Conservation (phyloP, 2,113 vertebrate species). For the Seriola dumerili region DNA sequence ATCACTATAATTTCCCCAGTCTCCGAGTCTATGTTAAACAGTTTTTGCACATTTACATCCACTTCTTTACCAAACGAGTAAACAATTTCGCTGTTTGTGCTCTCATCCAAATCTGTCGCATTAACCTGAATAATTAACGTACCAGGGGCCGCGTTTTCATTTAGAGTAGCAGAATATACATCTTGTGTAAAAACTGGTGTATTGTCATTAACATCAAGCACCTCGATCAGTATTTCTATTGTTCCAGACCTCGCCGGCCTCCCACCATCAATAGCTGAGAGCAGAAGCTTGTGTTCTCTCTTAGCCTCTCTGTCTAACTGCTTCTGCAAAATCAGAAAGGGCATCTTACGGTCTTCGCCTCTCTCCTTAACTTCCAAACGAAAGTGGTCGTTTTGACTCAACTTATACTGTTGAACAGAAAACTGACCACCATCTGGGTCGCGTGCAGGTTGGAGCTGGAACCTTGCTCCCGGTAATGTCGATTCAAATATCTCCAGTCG, state of each 20-base stretch:
- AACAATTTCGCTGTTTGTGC: constrained; percentile 74
- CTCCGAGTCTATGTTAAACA: constrained; percentile 66
- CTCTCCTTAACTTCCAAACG: constrained; percentile 76
- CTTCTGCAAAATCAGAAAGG: constrained; percentile 68
- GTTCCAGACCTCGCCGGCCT: constrained; percentile 66
- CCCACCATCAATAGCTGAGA: constrained; percentile 78
- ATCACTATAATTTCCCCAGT: constrained; percentile 78
- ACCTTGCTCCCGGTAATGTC: constrained; percentile 1
- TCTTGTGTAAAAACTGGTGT: constrained; percentile 71
- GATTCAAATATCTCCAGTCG: constrained; percentile 61
- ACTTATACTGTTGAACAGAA: constrained; percentile 81
- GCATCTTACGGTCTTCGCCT: constrained; percentile 67
- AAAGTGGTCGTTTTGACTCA: constrained; percentile 75
- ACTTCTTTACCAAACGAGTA: constrained; percentile 75
- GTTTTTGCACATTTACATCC: constrained; percentile 21
- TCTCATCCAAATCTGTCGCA: constrained; percentile 81
- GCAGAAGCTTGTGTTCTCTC: constrained; percentile 44
- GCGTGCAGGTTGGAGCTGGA: constrained; percentile 69
- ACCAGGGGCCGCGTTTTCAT: constrained; percentile 49
- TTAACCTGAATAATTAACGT: constrained; percentile 72
- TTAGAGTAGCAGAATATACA: constrained; percentile 42
- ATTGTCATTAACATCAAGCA: constrained; percentile 78
- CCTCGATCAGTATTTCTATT: constrained; percentile 55
- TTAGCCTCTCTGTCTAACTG: constrained; percentile 68
- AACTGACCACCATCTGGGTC: constrained; percentile 84